Conservation (phyloP, 2,888 invertebrate species). For the Leucoma salicis region DNA sequence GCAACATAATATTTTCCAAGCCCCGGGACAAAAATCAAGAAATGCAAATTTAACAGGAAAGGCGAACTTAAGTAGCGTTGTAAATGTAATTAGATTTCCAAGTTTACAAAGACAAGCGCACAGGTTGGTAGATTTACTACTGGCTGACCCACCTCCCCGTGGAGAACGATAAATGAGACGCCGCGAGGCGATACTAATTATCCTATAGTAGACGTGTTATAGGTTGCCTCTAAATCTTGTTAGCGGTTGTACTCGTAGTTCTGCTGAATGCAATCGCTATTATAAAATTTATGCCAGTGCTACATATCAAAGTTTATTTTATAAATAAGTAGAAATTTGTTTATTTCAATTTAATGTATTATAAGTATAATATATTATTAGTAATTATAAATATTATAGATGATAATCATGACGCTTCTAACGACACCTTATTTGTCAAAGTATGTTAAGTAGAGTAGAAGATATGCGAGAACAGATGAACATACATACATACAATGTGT, state of each 20-base stretch:
- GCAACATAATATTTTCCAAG: slow-evolving; percentile 58
- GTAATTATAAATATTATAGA: too few species aligned
- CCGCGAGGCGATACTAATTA: slow-evolving; percentile 79
- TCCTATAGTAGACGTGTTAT: slow-evolving; percentile 71
- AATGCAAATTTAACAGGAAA: slow-evolving; percentile 73
- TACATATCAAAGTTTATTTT: too few species aligned
- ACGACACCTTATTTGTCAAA: too few species aligned
- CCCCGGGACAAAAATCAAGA: slow-evolving; percentile 64
- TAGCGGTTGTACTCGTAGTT: slow-evolving; percentile 64
- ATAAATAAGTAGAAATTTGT: too few species aligned
- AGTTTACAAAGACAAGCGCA: slow-evolving; percentile 80
- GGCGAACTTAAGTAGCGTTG: slow-evolving; percentile 72
- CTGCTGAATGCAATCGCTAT: slow-evolving; percentile 60
- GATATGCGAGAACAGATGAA: too few species aligned
- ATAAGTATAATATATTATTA: too few species aligned
- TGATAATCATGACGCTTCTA: too few species aligned
- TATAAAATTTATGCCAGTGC: too few species aligned
- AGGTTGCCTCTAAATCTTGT: slow-evolving; percentile 68
- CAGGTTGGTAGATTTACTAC: slow-evolving; percentile 80
- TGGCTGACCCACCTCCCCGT: slow-evolving; percentile 75
- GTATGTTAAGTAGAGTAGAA: too few species aligned
- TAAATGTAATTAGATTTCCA: slow-evolving; percentile 82
- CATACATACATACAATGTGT: too few species aligned
- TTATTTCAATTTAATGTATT: too few species aligned
- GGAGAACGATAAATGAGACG: slow-evolving; percentile 78